Evolutionary conservation across 2,113 vertebrate species (phyloP).

Genomic region (Epinephelus moara): DNA sequence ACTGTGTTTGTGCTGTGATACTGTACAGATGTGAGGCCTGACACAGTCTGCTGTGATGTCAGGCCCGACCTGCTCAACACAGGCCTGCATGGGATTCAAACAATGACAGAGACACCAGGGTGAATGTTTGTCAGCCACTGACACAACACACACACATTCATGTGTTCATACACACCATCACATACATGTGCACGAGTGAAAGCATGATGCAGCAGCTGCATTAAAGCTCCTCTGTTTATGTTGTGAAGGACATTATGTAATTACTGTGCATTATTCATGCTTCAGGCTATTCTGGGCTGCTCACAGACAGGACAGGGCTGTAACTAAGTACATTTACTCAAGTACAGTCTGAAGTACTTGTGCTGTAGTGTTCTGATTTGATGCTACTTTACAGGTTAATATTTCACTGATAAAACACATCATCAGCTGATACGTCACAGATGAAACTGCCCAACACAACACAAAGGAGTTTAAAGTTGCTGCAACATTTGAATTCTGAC

Average conservation of each 20-base stretch:
- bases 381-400: neutral
- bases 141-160: neutral
- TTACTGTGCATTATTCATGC: constrained; percentile 49
- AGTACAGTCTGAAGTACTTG: too few relatives aligned
- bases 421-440: too few relatives aligned
- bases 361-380: neutral
- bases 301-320: neutral
- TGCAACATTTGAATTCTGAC: neutral
- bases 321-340: neutral
- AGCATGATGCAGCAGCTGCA: neutral
- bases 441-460: neutral
- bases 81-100: constrained; percentile 33
- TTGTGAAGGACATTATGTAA: constrained; percentile 58
- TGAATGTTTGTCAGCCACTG: neutral
- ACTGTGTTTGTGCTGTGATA: neutral
- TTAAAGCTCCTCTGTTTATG: constrained; percentile 10
- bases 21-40: constrained; percentile 18
- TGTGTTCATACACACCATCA: neutral
- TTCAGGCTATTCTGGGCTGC: constrained; percentile 29
- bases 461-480: neutral
- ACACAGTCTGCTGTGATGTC: neutral
- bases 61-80: constrained; percentile 26
- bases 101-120: neutral
- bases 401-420: too few relatives aligned
- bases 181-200: neutral